These are phyloP conservation scores for Siphonodentalium dalli DNA, from an alignment of 2,888 invertebrate genomes.

Conservation along the genomic window DNA sequence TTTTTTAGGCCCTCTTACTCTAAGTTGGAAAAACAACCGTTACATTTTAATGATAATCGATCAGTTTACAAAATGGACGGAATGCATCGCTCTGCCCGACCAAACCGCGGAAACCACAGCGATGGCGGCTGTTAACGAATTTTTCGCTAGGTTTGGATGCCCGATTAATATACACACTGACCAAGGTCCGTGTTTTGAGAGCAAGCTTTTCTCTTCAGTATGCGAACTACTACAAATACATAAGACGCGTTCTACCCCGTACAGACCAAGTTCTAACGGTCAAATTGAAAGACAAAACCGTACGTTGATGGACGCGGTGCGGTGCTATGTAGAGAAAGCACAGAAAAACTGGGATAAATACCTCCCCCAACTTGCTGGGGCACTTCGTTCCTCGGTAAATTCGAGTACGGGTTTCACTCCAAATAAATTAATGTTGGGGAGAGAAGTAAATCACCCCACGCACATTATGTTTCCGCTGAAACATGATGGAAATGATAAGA, in stretches of 20 bases:
- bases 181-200: conserved; percentile 16
- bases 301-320: conserved; percentile 8
- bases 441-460: conserved; percentile 8
- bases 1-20: conserved; percentile 14
- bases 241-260: conserved; percentile 14
- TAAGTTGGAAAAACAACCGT: conserved; percentile 6
- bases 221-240: conserved; percentile 10
- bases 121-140: conserved; percentile 6
- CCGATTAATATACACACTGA: conserved; percentile 8
- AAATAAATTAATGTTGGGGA: conserved; percentile 8
- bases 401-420: conserved; percentile 13
- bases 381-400: conserved; percentile 12
- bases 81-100: not conserved
- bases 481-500: too few relatives aligned
- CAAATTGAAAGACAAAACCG: conserved; percentile 10
- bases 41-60: conserved; percentile 16
- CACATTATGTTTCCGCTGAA: too few relatives aligned
- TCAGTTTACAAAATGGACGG: conserved; percentile 8
- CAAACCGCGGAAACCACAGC: too few relatives aligned
- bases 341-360: conserved; percentile 11
- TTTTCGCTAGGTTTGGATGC: conserved; percentile 11
- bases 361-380: conserved; percentile 11
- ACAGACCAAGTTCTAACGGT: conserved; percentile 10
- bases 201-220: conserved; percentile 3
- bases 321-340: conserved; percentile 7